A percentile compares a stretch with the other conserved stretches of the same genome.
Conservation (phyloP, 2,888 invertebrate genomes). For the Gasteruption jaculator region DNA sequence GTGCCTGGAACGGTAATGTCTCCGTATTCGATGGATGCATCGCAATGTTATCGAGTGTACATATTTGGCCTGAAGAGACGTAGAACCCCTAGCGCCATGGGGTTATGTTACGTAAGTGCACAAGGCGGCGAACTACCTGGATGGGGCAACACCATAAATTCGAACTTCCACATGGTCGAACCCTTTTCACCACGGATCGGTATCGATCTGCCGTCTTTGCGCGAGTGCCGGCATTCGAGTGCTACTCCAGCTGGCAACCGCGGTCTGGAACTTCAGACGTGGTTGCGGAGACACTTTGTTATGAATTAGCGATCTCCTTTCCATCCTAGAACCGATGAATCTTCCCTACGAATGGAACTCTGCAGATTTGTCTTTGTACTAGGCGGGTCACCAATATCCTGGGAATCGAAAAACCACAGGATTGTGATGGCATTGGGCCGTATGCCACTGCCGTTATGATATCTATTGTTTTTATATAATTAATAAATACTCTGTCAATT, state of each 20-base stretch:
- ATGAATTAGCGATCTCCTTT: too few species aligned
- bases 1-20: too few species aligned
- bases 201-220: background rate
- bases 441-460: background rate
- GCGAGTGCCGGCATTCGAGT: conserved; percentile 6
- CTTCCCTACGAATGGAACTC: too few species aligned
- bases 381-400: background rate
- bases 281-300: too few species aligned
- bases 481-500: too few species aligned
- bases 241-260: too few species aligned
- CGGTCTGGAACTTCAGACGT: too few species aligned
- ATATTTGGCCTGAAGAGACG: background rate
- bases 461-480: too few species aligned
- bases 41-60: background rate
- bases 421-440: background rate
- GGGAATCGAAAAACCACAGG: too few species aligned
- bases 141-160: background rate
- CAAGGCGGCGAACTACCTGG: background rate
- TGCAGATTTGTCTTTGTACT: background rate
- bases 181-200: background rate
- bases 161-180: background rate
- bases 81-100: background rate
- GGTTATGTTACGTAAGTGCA: background rate
- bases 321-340: too few species aligned
- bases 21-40: background rate